Percentiles rank a stretch among this genome's conserved stretches.
Conservation (phyloP, 92 coral and sea anemone genomes). For the Palythoa heliodiscus region DNA sequence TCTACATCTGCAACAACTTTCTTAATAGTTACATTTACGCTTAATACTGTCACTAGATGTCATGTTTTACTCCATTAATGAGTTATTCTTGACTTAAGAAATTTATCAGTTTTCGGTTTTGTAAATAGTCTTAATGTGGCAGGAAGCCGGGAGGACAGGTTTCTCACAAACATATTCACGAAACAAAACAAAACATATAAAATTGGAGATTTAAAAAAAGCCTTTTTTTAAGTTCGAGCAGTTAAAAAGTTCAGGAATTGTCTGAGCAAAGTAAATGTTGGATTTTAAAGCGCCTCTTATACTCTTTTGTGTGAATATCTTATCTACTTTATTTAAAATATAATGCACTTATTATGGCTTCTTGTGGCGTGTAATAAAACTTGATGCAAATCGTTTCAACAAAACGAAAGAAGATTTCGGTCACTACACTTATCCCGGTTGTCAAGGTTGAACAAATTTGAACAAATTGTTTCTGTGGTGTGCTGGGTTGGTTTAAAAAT, state of each 20-base stretch:
- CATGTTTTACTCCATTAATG: conserved; percentile 65
- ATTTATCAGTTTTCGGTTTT: conserved; percentile 27
- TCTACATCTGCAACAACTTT: conserved; percentile 70
- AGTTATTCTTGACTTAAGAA: conserved; percentile 9
- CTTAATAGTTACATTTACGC: conserved; percentile 62
- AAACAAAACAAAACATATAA: neutral
- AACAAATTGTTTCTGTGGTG: conserved; percentile 28
- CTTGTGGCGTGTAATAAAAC: neutral
- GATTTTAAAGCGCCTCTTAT: neutral
- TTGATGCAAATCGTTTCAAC: neutral
- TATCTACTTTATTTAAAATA: neutral
- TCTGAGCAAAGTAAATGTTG: neutral
- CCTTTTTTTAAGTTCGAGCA: neutral
- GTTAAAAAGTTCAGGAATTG: neutral
- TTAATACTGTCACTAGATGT: conserved; percentile 86
- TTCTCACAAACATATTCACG: neutral
- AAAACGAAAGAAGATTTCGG: neutral
- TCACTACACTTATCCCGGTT: neutral
- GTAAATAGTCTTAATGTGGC: conserved; percentile 14
- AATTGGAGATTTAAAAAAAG: neutral
- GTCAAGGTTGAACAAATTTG: neutral
- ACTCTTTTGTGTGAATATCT: neutral
- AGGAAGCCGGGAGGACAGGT: neutral
- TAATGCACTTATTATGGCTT: neutral
- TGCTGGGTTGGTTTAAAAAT: conserved; percentile 6